A percentile compares a stretch with the other conserved stretches of the same genome.
These are phyloP conservation scores for Euplexia lucipara DNA, from an alignment of 2,888 invertebrate species.

Conservation along the genomic window DNA sequence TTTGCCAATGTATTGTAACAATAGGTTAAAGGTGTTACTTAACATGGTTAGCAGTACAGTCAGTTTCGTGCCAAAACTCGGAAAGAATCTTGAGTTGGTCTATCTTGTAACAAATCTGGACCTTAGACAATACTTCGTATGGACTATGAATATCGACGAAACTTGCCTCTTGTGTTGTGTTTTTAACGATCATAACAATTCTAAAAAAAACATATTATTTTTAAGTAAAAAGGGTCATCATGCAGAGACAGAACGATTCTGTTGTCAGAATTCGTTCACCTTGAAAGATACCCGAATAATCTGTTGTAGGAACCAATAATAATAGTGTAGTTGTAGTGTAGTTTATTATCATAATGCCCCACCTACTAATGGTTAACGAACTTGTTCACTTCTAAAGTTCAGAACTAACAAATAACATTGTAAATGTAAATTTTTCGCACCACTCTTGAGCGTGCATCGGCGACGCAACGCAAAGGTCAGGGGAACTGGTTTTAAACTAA, in stretches of 20 bases:
- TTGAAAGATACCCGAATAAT: no score
- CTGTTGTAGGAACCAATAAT: not conserved
- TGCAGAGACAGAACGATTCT: no score
- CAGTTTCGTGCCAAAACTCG: not conserved
- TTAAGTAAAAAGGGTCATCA: no score
- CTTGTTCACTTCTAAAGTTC: constrained; percentile 14
- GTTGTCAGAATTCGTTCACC: no score
- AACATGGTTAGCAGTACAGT: not conserved
- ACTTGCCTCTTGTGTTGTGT: no score
- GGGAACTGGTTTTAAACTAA: constrained; percentile 59
- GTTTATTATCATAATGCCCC: not conserved
- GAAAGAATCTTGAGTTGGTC: not conserved
- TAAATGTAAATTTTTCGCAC: constrained; percentile 44
- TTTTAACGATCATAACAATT: not conserved
- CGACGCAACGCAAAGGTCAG: constrained; percentile 64
- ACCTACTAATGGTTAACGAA: not conserved
- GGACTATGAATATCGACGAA: not conserved
- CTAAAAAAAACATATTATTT: no score
- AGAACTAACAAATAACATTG: constrained; percentile 13
- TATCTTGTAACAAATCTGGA: not conserved
- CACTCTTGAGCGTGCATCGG: constrained; percentile 33
- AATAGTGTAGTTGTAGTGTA: not conserved
- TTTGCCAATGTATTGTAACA: constrained; percentile 19
- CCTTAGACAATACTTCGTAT: not conserved
- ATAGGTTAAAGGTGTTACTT: constrained; percentile 12